These are phyloP conservation scores for Megaceryle alcyon DNA, from an alignment of 2,797 vertebrate species.

Conservation along the genomic window DNA sequence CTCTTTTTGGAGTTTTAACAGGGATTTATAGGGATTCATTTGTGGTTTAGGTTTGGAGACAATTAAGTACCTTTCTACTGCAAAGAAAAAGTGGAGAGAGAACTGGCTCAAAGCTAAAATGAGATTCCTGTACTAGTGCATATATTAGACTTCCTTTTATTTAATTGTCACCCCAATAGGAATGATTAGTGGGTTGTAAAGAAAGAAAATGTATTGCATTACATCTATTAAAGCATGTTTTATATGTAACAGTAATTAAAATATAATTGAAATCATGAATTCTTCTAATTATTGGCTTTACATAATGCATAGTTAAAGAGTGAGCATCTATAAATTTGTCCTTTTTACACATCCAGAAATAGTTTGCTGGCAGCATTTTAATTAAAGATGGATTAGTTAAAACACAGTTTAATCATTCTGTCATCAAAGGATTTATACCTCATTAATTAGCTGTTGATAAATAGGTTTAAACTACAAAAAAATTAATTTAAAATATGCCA, in stretches of 20 bases:
- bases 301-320: constrained; percentile 80
- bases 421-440: constrained; percentile 76
- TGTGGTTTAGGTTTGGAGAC: constrained; percentile 40
- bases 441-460: constrained; percentile 82
- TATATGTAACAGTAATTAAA: constrained; percentile 79
- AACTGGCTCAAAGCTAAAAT: constrained; percentile 47
- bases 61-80: constrained; percentile 54
- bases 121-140: not conserved
- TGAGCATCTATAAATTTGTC: constrained; percentile 77
- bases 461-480: constrained; percentile 73
- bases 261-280: constrained; percentile 80
- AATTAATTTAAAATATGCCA: constrained; percentile 65
- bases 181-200: constrained; percentile 68
- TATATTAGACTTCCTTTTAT: constrained; percentile 63
- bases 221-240: constrained; percentile 73
- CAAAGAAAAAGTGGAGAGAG: not conserved
- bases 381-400: constrained; percentile 85
- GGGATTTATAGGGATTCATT: constrained; percentile 56
- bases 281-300: constrained; percentile 80
- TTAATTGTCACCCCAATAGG: constrained; percentile 64
- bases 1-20: constrained; percentile 19
- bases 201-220: constrained; percentile 71
- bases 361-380: constrained; percentile 77
- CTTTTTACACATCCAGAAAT: constrained; percentile 73
- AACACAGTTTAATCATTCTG: constrained; percentile 81